Base-by-base conservation (phyloP, 2,113 vertebrate species). In the Edolisoma coerulescens region DNA sequence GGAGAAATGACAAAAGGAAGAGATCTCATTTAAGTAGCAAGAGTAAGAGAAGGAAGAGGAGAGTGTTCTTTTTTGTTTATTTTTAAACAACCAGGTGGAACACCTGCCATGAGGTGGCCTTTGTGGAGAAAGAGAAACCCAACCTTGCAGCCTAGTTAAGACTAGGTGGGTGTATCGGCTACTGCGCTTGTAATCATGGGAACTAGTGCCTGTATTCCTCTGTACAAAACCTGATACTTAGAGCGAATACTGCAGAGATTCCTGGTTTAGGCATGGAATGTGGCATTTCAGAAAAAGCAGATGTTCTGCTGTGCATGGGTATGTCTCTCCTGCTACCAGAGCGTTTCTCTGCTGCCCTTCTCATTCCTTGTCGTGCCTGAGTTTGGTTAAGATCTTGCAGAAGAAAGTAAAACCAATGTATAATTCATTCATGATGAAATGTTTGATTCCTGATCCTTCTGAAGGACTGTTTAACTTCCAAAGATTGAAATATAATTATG, bases 381-480 rank as follows among this genome's bases (percentile, higher is more conserved):
- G n/a, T 26, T 45, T 84, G 67, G 45, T 13, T 61, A 73, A 87
- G 54, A 11, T 69, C 44, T 84, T 89, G 63, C 78, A 83, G 54
- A 76, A 82, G 70, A 61, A 75, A 49, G 20, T 44, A 87, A 95
- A 89, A 26, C 39, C 11, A 32, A 53, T 61, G 8, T 71, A 71
- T 76, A 56, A 65, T 47, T 57, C 1, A 18, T 56, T 85, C 1
- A 3, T 53, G 44, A 61, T 80, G 37, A 77, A 76, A 61, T 1
- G 1, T 35, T 89, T 83, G 49, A 45, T 87, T 92, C 67, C 60
- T 75, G 73, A 81, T 35, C 26, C 16, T 82, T 84, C 69, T 50
- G 63, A 95, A 94, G 59, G 67, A 65, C 45, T 73, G n/a, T 74
- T 95, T 67, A 63, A 42, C 15, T 88, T 87, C 13, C 42, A 76